Percentiles rank a stretch among this genome's conserved stretches.
Evolutionary conservation across 1,140 invertebrate species (phyloP).

Genomic region (Lamellibrachia luymesi): DNA sequence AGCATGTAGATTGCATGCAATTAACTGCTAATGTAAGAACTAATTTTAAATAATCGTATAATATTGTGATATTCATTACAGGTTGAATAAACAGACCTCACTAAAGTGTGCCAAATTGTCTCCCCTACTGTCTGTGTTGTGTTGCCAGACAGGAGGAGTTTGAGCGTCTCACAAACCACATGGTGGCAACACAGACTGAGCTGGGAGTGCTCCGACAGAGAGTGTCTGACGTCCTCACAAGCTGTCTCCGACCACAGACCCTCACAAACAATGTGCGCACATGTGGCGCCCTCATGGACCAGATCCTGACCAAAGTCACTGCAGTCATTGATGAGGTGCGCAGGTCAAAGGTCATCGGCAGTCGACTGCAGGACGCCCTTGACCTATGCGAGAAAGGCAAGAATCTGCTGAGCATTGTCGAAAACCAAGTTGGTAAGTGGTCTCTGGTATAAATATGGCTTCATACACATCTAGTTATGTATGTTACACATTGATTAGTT

Average conservation of each 20-base stretch:
- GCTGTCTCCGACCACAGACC: neutral
- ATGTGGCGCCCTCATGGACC: neutral
- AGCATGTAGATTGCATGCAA: neutral
- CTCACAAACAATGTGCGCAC: neutral
- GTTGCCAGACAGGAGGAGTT: neutral
- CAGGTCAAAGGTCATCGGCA: neutral
- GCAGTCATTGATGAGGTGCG: neutral
- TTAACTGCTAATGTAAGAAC: neutral
- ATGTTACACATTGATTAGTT: neutral
- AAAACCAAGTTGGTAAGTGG: constrained; percentile 11
- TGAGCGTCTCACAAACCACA: neutral
- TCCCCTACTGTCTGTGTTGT: too few species aligned
- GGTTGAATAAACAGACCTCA: neutral
- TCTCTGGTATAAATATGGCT: neutral
- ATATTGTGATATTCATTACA: neutral
- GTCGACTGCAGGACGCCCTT: neutral
- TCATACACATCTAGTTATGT: neutral
- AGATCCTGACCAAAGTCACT: neutral
- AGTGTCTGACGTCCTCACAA: neutral
- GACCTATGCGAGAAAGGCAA: constrained; percentile 9
- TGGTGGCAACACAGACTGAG: neutral
- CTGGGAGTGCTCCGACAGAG: neutral
- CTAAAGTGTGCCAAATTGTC: neutral
- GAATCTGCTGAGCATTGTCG: neutral
- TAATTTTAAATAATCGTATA: neutral